Evolutionary conservation across 2,113 vertebrate species (phyloP).

Genomic region (Macaca fascicularis): T2T-MFA8v1.1 NC_088375.1:190771001-190771500

Average conservation of each 20-base stretch:
- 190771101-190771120: constrained; percentile 30
- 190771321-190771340: constrained; percentile 28
- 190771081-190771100: constrained; percentile 56
- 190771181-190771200: constrained; percentile 69
- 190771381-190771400: constrained; percentile 99
- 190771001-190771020: constrained; percentile 80
- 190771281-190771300: constrained; percentile 65
- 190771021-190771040: constrained; percentile 75
- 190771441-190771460: constrained; percentile 96
- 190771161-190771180: constrained; percentile 49
- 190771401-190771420: constrained; percentile 93
- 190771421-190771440: constrained; percentile 92
- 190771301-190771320: constrained; percentile 55
- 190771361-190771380: constrained; percentile 92
- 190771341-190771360: constrained; percentile 88
- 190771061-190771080: constrained; percentile 74
- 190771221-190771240: constrained; percentile 63
- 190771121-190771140: constrained; percentile 56
- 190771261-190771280: not conserved
- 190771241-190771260: constrained; percentile 60
- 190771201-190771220: constrained; percentile 43
- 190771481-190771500: constrained; percentile 99
- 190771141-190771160: constrained; percentile 53
- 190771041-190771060: constrained; percentile 80
- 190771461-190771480: constrained; percentile 99